A percentile compares a stretch with the other conserved stretches of the same genome.
These are phyloP conservation scores for Sebastiscus tertius DNA, from an alignment of 2,797 vertebrate genomes.

Conservation along the genomic window DNA sequence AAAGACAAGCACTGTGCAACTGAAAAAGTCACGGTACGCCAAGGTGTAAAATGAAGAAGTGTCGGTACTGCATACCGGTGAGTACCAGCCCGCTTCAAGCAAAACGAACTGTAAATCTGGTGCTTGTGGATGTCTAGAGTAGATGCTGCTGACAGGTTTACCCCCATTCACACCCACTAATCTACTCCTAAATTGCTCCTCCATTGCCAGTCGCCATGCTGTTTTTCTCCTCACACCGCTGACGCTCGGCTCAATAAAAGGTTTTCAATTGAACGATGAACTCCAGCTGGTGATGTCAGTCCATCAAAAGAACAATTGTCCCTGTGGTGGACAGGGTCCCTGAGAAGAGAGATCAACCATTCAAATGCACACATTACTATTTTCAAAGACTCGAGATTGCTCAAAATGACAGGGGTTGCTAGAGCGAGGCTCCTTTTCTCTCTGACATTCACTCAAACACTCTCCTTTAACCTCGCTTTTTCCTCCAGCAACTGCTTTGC, in stretches of 20 bases:
- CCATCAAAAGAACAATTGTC: conserved; percentile 30
- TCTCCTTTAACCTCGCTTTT: background rate
- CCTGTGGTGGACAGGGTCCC: background rate
- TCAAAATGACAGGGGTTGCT: conserved; percentile 45
- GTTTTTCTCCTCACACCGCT: background rate
- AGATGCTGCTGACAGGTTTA: conserved; percentile 44
- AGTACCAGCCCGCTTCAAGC: too few species aligned
- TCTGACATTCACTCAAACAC: background rate
- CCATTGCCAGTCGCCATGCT: background rate
- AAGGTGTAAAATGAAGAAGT: too few species aligned
- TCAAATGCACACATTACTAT: conserved; percentile 27
- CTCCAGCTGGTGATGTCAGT: conserved; percentile 26
- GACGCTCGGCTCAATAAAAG: conserved; percentile 20
- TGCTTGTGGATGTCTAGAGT: conserved; percentile 24
- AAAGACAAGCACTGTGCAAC: too few species aligned
- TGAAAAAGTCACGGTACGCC: too few species aligned
- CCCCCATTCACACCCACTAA: conserved; percentile 46
- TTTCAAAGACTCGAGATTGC: conserved; percentile 44
- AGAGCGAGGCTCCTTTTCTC: background rate
- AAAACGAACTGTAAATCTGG: conserved; percentile 2
- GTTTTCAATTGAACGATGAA: conserved; percentile 29
- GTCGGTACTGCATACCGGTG: too few species aligned
- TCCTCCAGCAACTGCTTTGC: background rate
- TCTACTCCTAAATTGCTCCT: conserved; percentile 42
- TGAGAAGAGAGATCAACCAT: conserved; percentile 14